Base-by-base conservation (phyloP, 2,113 vertebrate species). In the Tympanuchus pallidicinctus region DNA sequence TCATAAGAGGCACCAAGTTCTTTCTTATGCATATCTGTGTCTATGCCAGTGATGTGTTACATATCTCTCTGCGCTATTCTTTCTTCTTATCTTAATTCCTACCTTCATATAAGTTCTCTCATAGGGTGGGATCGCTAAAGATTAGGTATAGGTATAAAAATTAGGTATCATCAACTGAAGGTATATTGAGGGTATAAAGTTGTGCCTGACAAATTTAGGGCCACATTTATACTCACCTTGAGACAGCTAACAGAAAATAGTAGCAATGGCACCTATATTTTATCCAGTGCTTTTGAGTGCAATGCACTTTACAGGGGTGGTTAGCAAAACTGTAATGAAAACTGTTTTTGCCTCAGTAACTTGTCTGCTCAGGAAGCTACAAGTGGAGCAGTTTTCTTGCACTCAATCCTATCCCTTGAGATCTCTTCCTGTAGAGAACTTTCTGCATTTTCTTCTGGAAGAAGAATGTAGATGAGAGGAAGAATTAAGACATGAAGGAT, bases 41-140 rank as follows among this genome's bases (percentile, higher is more conserved):
- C 74, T 93, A 63, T 89, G 50, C 45, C n/a, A 32, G 43, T 48
- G 66, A 70, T 20, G 63, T 38, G 20, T 59, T 89, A 71, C 10
- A 2, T 34, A 78, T 28, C 63, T 93, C 18, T 76, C 17, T 70
- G 38, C 78, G 40, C 59, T 70, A 69, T 43, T 86, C 22, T 57
- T 95, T 36, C n/a, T 88, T 89, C 81, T 78, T 65, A 84, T 70
- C 57, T 89, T 84, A n/a, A 64, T 67, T 93, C 65, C 91, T 78
- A 27, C 1, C 0, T 81, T 78, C 61, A 28, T 24, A 54, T 61
- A 34, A 59, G 5, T n/a, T 82, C 24, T 64, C 5, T 56, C 36
- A 47, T 13, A 40, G 45, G 25, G 25, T 85, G 77, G 52, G 52
- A 65, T 82, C 38, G 89, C 14, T 57, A 32, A 47, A 21, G 15